phyloP scores from a whole-genome alignment of 2,888 invertebrate species.

The Netelia inedita region DNA sequence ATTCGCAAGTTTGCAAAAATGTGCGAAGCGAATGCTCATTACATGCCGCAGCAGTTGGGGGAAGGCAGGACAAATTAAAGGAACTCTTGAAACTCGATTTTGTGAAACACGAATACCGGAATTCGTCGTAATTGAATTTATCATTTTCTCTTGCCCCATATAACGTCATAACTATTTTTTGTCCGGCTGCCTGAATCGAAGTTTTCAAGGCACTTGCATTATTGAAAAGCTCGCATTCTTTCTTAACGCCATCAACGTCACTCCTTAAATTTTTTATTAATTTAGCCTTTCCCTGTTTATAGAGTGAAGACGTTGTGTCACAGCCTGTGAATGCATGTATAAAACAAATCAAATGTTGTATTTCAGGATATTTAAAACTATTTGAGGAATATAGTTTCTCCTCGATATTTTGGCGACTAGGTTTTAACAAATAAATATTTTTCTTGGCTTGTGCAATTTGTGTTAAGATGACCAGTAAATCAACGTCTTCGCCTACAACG shows the following conservation, averaged over 20 bases:
- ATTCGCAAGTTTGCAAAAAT: conserved; percentile 27
- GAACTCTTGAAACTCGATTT: conserved; percentile 29
- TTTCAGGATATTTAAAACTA: conserved; percentile 27
- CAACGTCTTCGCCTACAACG: conserved; percentile 37
- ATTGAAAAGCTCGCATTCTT: conserved; percentile 19
- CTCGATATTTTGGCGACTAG: conserved; percentile 25
- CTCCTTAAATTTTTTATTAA: conserved; percentile 18
- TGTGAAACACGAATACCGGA: conserved; percentile 26
- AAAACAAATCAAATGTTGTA: conserved; percentile 15
- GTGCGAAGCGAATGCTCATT: conserved; percentile 42
- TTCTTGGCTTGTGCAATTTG: conserved; percentile 19
- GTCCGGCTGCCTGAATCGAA: conserved; percentile 32
- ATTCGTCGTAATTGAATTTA: background rate
- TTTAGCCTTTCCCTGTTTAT: conserved; percentile 30
- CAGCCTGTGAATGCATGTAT: conserved; percentile 36
- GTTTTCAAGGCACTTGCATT: background rate
- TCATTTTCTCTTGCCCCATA: conserved; percentile 1
- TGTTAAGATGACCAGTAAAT: conserved; percentile 27
- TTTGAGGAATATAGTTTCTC: conserved; percentile 15
- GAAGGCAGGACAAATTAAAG: conserved; percentile 36
- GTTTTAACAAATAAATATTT: conserved; percentile 25
- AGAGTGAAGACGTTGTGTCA: conserved; percentile 34
- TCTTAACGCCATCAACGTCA: conserved; percentile 2
- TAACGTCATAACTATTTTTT: conserved; percentile 17
- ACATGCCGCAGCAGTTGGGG: conserved; percentile 28